Evolutionary conservation across 2,888 invertebrate species (phyloP), one percentile per base, ranked within the genome.

Genomic region (Stramonita haemastoma): DNA sequence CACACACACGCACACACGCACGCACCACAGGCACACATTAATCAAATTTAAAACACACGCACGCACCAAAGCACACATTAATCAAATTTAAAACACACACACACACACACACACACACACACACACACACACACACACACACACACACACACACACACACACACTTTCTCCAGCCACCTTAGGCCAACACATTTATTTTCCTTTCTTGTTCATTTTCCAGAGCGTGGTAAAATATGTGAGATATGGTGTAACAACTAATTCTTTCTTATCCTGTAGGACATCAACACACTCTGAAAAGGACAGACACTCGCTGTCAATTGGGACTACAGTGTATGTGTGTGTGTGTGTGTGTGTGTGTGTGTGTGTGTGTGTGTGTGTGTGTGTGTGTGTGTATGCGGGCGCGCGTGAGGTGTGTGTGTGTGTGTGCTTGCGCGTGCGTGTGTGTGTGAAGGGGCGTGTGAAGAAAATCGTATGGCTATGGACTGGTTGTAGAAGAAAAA

Each of bases 51-150:
- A 70, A 29, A 46, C 56, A 77, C 86, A 86, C 26, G 85, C 86
- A 86, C 26, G 70, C 79, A 77, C 36, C 46, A 77, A 77, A 4
- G 70, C 81, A 77, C 36, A 86, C 86, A 46, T 6, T 6, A 57
- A 22, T 36, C 84, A 57, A 1, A 46, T 85, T 29, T 17, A 77
- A 70, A 29, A 46, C 56, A 77, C 86, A 86, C 26, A 70, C 86
- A 70, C 36, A 84, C 89, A 70, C 36, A 70, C 89, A 60, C 36
- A 19, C 85, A 84, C 66, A 66, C 66, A 66, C 66, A 66, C 13
- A 66, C 66, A 66, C 66, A 13, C 66, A 66, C 13, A 13, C 66
- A 66, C 66, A 13, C 2, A 66, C 66, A 66, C 66, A 66, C 13
- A 66, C 66, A 66, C 5, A 66, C 2, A 66, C 66, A 66, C 2